Conservation (phyloP, 1,140 invertebrate genomes). For the Gryon sp. region DNA sequence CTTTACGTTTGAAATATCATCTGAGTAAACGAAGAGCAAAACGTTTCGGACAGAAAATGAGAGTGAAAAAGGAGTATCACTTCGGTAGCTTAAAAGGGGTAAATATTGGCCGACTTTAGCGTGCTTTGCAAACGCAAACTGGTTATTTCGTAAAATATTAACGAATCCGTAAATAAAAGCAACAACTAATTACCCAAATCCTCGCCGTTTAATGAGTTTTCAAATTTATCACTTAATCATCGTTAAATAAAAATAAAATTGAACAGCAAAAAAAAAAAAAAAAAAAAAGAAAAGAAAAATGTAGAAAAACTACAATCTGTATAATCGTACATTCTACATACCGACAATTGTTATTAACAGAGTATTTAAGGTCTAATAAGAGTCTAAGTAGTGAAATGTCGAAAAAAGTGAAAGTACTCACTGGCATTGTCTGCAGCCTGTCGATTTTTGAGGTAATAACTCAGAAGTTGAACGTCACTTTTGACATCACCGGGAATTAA, state of each 20-base stretch:
- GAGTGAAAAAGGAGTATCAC: conserved; percentile 13
- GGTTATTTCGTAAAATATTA: conserved; percentile 16
- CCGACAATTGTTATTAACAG: conserved; percentile 48
- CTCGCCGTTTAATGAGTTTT: too few species aligned
- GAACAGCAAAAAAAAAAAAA: too few species aligned
- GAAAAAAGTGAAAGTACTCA: conserved; percentile 65
- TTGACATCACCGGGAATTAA: conserved; percentile 79
- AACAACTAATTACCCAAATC: too few species aligned
- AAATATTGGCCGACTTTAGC: conserved; percentile 35
- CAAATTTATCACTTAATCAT: too few species aligned
- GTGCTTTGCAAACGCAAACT: conserved; percentile 28
- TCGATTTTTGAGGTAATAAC: conserved; percentile 87
- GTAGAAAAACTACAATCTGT: conserved; percentile 11
- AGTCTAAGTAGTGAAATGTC: conserved; percentile 13
- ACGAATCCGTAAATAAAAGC: too few species aligned
- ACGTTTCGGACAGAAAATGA: conserved; percentile 21
- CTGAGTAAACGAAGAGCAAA: conserved; percentile 29
- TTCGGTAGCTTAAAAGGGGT: conserved; percentile 27
- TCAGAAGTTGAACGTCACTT: conserved; percentile 87
- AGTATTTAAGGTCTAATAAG: conserved; percentile 30
- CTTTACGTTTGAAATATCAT: conserved; percentile 5
- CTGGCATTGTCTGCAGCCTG: conserved; percentile 81
- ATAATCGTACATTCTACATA: conserved; percentile 26
- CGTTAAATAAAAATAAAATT: too few species aligned
- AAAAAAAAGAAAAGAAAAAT: too few species aligned